phyloP scores from a whole-genome alignment of 2,113 vertebrate genomes.

The Heterochromis multidens region DNA sequence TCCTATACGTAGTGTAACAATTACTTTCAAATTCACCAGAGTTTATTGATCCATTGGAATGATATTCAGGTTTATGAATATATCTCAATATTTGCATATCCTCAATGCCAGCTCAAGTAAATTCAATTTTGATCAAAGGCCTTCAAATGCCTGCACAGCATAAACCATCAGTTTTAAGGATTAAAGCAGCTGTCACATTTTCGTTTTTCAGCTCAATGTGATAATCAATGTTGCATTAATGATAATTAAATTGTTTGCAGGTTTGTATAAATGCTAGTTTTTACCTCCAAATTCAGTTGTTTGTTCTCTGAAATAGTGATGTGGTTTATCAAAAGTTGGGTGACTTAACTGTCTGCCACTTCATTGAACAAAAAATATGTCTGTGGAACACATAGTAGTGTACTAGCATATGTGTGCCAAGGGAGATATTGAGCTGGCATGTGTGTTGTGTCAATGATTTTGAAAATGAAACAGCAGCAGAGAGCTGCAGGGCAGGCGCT shows the following conservation, averaged over 20 bases:
- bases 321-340: background rate
- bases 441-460: slow-evolving; percentile 4
- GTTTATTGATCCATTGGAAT: background rate
- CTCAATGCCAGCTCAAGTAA: slow-evolving; percentile 4
- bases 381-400: background rate
- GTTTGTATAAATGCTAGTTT: background rate
- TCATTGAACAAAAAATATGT: background rate
- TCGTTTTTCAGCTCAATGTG: no score
- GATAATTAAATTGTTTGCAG: background rate
- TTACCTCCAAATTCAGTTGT: background rate
- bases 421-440: slow-evolving; percentile 11
- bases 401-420: background rate
- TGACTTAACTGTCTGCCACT: background rate
- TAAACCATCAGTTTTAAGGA: background rate
- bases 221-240: background rate
- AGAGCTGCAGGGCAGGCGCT: slow-evolving; percentile 6
- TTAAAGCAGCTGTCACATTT: background rate
- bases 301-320: background rate
- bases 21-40: background rate
- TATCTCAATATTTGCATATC: background rate
- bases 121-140: background rate
- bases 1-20: background rate
- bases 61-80: background rate
- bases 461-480: background rate
- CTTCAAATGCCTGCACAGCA: background rate